Evolutionary conservation across 2,888 invertebrate genomes (phyloP).

Genomic region (Muschampia plurimacula): DNA sequence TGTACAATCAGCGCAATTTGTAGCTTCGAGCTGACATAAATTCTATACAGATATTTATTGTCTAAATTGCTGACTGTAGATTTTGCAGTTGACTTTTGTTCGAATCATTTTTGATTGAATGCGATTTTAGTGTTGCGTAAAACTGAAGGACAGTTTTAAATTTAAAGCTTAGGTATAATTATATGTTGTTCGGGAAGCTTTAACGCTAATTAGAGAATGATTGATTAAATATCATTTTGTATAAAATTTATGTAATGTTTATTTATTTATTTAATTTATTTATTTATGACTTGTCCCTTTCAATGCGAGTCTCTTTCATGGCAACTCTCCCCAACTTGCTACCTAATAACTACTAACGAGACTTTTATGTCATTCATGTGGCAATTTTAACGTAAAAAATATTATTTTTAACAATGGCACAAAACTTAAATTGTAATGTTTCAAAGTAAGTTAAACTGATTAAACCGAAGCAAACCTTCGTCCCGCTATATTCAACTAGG

Average conservation of each 20-base stretch:
- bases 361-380: too few species aligned
- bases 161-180: not conserved
- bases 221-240: too few species aligned
- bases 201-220: too few species aligned
- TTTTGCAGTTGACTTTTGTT: conserved; percentile 18
- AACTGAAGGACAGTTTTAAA: conserved; percentile 4
- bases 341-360: too few species aligned
- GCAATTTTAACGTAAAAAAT: too few species aligned
- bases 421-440: conserved; percentile 29
- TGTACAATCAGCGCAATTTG: conserved; percentile 16
- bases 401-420: not conserved
- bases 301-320: too few species aligned
- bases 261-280: too few species aligned
- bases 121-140: conserved; percentile 18
- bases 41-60: conserved; percentile 33
- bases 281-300: too few species aligned
- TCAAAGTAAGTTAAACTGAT: conserved; percentile 38
- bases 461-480: conserved; percentile 42
- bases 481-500: conserved; percentile 31
- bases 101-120: conserved; percentile 33
- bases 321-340: too few species aligned
- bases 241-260: too few species aligned
- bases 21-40: conserved; percentile 22
- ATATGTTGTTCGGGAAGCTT: too few species aligned
- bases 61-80: conserved; percentile 34